Percentiles rank a stretch among this genome's conserved stretches.
phyloP scores from a whole-genome alignment of 2,888 invertebrate genomes.

The Mesopsocus fuscifrons region DNA sequence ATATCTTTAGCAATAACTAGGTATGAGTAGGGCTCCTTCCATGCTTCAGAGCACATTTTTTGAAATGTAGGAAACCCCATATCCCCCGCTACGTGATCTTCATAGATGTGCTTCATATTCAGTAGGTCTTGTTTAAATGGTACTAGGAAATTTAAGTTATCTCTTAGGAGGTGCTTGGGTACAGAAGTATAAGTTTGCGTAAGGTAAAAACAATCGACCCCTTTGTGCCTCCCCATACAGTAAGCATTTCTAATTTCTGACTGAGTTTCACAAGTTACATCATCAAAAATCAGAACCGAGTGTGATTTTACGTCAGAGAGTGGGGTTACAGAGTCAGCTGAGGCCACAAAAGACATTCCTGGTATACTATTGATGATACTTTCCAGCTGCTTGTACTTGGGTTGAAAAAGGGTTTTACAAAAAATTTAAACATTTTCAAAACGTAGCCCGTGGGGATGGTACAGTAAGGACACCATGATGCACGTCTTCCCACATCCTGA shows the following conservation, averaged over 20 bases:
- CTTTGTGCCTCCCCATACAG: constrained; percentile 16
- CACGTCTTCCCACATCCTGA: constrained; percentile 17
- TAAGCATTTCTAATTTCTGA: constrained; percentile 16
- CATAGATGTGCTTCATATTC: constrained; percentile 19
- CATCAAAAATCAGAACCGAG: constrained; percentile 23
- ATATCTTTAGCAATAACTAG: constrained; percentile 19
- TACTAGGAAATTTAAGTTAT: constrained; percentile 17
- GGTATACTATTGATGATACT: too few relatives aligned
- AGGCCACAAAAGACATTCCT: too few relatives aligned
- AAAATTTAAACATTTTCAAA: constrained; percentile 17
- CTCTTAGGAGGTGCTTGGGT: constrained; percentile 19
- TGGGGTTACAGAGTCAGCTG: too few relatives aligned
- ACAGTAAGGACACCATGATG: constrained; percentile 16
- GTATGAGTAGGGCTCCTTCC: too few relatives aligned
- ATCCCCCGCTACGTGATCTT: constrained; percentile 19
- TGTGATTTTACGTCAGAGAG: too few relatives aligned
- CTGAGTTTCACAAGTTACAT: constrained; percentile 20
- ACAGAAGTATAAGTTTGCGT: constrained; percentile 18
- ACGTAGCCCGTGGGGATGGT: constrained; percentile 15
- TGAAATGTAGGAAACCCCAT: constrained; percentile 18
- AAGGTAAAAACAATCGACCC: constrained; percentile 17
- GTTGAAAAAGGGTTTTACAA: constrained; percentile 19
- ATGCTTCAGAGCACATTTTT: constrained; percentile 20
- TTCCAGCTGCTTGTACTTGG: too few relatives aligned
- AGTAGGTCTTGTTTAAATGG: constrained; percentile 19